These are phyloP conservation scores for Amblyjoppa fuscipennis DNA, from an alignment of 2,888 invertebrate genomes.

Conservation along the genomic window DNA sequence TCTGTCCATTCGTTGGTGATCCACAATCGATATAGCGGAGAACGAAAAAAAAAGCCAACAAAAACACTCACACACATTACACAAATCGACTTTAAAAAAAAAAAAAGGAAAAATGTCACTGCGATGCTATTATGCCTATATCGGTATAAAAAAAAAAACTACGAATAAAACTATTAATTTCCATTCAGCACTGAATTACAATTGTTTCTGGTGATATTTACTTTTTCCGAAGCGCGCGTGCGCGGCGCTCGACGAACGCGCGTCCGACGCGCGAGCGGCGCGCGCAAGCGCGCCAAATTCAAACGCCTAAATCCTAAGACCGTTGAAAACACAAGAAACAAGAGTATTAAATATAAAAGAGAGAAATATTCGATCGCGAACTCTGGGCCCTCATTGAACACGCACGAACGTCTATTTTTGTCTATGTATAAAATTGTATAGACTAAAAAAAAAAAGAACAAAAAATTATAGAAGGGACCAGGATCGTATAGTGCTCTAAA, in stretches of 20 bases:
- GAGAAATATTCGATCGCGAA: not conserved
- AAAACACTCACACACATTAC: constrained; percentile 68
- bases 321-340: not conserved
- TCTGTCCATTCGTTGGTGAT: constrained; percentile 78
- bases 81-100: constrained; percentile 32
- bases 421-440: constrained; percentile 53
- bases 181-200: constrained; percentile 46
- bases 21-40: constrained; percentile 44
- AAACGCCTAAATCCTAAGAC: constrained; percentile 1
- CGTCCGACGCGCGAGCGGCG: not conserved
- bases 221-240: not conserved
- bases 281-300: not conserved
- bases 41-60: constrained; percentile 24
- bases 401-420: constrained; percentile 54
- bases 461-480: constrained; percentile 22
- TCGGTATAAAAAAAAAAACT: constrained; percentile 69
- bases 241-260: not conserved
- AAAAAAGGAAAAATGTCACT: constrained; percentile 64
- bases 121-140: constrained; percentile 74
- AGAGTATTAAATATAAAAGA: not conserved
- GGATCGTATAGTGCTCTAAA: constrained; percentile 45
- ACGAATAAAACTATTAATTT: constrained; percentile 75
- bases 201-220: not conserved
- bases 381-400: constrained; percentile 9
- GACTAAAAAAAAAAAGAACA: constrained; percentile 20